Percentiles rank a stretch among this genome's conserved stretches.
Evolutionary conservation across 2,797 vertebrate species (phyloP).

Genomic region (Enteromius paludinosus): DNA sequence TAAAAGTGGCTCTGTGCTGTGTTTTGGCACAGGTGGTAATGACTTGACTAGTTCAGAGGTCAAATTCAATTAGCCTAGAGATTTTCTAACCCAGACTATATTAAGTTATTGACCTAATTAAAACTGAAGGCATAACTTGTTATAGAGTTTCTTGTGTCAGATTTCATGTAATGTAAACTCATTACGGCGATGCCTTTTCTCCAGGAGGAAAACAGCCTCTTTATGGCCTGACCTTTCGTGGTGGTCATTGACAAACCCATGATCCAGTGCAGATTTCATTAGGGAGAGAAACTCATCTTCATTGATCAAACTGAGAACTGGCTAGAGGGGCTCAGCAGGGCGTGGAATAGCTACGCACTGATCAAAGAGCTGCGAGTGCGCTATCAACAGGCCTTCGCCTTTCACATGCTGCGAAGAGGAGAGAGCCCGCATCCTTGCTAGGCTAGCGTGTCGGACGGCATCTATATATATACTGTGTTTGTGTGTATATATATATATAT

Average conservation of each 20-base stretch:
- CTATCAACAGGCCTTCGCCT: slow-evolving; percentile 38
- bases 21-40: slow-evolving; percentile 63
- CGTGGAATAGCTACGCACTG: slow-evolving; percentile 56
- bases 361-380: slow-evolving; percentile 59
- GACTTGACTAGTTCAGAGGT: slow-evolving; percentile 77
- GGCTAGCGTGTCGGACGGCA: slow-evolving; percentile 11
- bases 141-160: slow-evolving; percentile 46
- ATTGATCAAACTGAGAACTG: slow-evolving; percentile 72
- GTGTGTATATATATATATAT: too few species aligned
- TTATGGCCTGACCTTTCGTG: slow-evolving; percentile 76
- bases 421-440: slow-evolving; percentile 37
- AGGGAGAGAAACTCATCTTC: slow-evolving; percentile 72
- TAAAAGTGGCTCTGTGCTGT: slow-evolving; percentile 41
- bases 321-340: slow-evolving; percentile 55
- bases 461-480: not conserved
- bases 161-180: slow-evolving; percentile 65
- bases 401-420: slow-evolving; percentile 47
- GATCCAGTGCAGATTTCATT: slow-evolving; percentile 73
- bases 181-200: slow-evolving; percentile 58
- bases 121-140: slow-evolving; percentile 67
- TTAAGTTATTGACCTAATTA: slow-evolving; percentile 75
- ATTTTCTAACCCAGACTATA: slow-evolving; percentile 65
- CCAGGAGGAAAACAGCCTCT: slow-evolving; percentile 63
- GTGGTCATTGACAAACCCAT: slow-evolving; percentile 69
- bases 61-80: slow-evolving; percentile 78